Base-by-base conservation (phyloP, 2,113 vertebrate genomes). In the Prolemur simus region DNA sequence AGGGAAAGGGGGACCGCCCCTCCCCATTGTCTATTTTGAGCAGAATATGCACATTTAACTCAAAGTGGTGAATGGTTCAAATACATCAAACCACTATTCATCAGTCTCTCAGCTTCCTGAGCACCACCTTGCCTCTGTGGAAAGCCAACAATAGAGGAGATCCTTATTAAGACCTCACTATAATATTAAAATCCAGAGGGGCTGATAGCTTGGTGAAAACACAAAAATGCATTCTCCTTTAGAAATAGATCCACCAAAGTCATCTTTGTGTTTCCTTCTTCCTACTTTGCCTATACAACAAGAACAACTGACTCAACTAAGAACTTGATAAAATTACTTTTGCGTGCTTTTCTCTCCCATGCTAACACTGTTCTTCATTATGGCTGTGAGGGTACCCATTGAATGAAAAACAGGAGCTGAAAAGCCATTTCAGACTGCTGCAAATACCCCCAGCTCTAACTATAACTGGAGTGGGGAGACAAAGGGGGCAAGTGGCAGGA, bases 11-110 rank as follows among this genome's bases (percentile, higher is more conserved):
- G 54, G 37, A 60, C 96, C 13, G 0, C 84, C 85, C 60, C 85
- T 96, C 90, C 88, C 56, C 80, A 96, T 95, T 97, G 96, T 97
- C 96, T 96, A 54, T 97, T 97, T 95, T 97, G 85, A 97, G 96
- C 96, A 96, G 95, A 97, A 96, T 96, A 89, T 96, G 84, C 96
- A 97, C 97, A 97, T 97, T 97, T 97, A 97, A 96, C 94, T 98
- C 95, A 95, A 97, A 97, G 96, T 97, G 63, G 64, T 97, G 95
- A 98, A 98, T 97, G 95, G 87, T 96, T 97, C 58, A 83, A 97
- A 96, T 83, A 96, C 92, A 96, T 96, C 96, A 97, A 90, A 96
- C 97, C 92, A 81, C 94, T 97, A 96, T 97, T 96, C 96, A 96
- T 96, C 90, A 80, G 74, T 96, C 90, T 97, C 64, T 64, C 64